Conservation (phyloP, 2,113 vertebrate species). For the Edolisoma coerulescens region DNA sequence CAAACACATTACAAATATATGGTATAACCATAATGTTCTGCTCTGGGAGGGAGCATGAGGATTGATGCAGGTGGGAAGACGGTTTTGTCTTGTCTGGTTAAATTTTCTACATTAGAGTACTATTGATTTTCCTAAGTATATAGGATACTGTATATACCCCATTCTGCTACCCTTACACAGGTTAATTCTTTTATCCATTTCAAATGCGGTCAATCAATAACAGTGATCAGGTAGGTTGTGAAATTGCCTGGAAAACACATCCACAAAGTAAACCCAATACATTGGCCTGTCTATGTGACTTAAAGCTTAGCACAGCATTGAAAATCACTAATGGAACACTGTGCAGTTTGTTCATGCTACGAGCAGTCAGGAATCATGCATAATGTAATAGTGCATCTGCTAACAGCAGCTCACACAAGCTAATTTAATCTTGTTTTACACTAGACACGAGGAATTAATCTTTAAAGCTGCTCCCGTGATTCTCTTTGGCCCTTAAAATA, state of each 20-base stretch:
- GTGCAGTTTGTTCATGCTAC: conserved; percentile 64
- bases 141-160: conserved; percentile 52
- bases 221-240: conserved; percentile 70
- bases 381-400: conserved; percentile 74
- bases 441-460: conserved; percentile 71
- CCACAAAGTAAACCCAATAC: conserved; percentile 64
- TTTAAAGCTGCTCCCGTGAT: conserved; percentile 65
- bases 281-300: conserved; percentile 69
- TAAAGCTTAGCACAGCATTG: conserved; percentile 77
- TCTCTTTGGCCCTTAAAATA: conserved; percentile 60
- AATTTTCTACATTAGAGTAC: conserved; percentile 55
- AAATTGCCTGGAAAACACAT: conserved; percentile 72
- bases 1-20: background rate
- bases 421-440: conserved; percentile 72
- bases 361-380: conserved; percentile 72
- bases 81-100: conserved; percentile 35
- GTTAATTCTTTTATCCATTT: conserved; percentile 72
- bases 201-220: conserved; percentile 62
- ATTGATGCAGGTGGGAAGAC: background rate
- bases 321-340: conserved; percentile 77
- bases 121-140: conserved; percentile 66
- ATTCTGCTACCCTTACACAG: conserved; percentile 55
- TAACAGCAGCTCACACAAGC: conserved; percentile 67
- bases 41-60: background rate
- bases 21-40: background rate